phyloP scores from a whole-genome alignment of 2,113 vertebrate genomes.

The Leiothrix lutea region DNA sequence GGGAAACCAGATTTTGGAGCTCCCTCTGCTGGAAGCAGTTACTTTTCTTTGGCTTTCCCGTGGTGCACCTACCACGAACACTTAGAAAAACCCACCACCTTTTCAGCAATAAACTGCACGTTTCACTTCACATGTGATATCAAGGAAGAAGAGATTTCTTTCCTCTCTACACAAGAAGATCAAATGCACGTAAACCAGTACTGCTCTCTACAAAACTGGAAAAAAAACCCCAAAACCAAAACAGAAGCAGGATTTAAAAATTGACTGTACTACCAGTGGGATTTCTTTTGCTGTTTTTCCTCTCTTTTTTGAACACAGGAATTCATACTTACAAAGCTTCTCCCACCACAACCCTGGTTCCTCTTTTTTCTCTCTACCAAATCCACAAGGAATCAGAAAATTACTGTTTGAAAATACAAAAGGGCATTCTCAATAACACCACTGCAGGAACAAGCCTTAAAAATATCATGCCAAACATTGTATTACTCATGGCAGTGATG shows the following conservation, averaged over 20 bases:
- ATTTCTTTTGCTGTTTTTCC: background rate
- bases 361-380: background rate
- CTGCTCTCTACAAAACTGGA: background rate
- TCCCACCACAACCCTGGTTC: background rate
- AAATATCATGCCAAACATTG: background rate
- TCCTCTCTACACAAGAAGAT: background rate
- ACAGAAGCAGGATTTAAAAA: background rate
- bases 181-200: background rate
- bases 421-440: background rate
- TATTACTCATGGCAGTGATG: background rate
- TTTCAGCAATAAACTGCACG: background rate
- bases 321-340: background rate
- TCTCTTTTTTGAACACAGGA: background rate
- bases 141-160: background rate
- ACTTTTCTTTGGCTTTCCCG: background rate
- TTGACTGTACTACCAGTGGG: background rate
- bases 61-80: accelerated
- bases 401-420: background rate
- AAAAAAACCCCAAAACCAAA: background rate
- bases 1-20: background rate
- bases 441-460: background rate
- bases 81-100: accelerated
- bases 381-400: background rate
- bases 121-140: background rate
- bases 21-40: slow-evolving; percentile 43